Base-by-base conservation (phyloP, 2,113 vertebrate genomes). In the Accipiter cooperii region DNA sequence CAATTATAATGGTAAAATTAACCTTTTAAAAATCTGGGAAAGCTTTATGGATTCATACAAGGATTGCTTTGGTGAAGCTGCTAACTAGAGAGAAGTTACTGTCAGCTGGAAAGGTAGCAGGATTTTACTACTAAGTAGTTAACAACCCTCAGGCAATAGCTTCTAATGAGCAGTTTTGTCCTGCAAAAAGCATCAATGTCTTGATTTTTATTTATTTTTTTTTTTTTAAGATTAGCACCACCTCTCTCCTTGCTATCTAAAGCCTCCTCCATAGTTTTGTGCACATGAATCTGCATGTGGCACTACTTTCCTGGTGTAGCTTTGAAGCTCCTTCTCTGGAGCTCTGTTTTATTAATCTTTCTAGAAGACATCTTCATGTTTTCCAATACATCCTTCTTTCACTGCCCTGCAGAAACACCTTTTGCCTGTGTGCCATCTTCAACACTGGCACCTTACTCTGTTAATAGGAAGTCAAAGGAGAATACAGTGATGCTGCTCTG, bases 1-100 rank as follows among this genome's bases (percentile, higher is more conserved):
- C 96, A 98, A 96, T 98, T 98, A 97, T 84, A 91, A 96, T 91
- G 80, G 90, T 84, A 57, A 97, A 88, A 95, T 94, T 96, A 96
- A 95, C 83, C 89, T 93, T 86, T 86, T 84, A 87, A 96, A 96
- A 91, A 90, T 92, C 96, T 95, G 94, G 84, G 94, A 97, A 92
- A 96, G 88, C 96, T 96, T 97, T 97, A 97, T 91, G 87, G 93
- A 89, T 95, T 92, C 54, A 24, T 70, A 73, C 76, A 42, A 92
- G 86, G 81, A 86, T 81, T 97, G 66, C 34, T 46, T 92, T 87
- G 96, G 71, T 87, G 87, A 93, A 89, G 89, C 96, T 96, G 95
- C 96, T 96, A 55, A 95, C 58, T 90, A 83, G 88, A 69, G 89
- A 65, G 66, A 36, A 90, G 93, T 90, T 94, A 57, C 33, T 87